Percentiles rank a stretch among this genome's conserved stretches.
Evolutionary conservation across 2,888 invertebrate genomes (phyloP).

Genomic region (Clusia tigrina): DNA sequence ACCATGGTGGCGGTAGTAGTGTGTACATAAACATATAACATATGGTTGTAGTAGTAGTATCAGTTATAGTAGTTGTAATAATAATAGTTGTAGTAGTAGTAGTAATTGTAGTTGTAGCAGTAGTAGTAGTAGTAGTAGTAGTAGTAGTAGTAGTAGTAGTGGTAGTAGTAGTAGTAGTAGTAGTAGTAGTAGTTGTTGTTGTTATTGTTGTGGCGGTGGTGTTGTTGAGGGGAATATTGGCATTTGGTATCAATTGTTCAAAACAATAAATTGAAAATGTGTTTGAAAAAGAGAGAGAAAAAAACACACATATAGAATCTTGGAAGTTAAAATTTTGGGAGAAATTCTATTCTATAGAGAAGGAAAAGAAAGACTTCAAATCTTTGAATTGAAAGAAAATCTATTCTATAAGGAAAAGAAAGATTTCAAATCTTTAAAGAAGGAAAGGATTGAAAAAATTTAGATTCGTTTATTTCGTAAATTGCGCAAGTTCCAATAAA

Average conservation of each 20-base stretch:
- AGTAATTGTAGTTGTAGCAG: neutral
- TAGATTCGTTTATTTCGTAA: slow-evolving; percentile 17
- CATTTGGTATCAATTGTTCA: neutral
- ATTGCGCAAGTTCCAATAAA: neutral
- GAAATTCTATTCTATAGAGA: neutral
- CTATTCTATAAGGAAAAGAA: neutral
- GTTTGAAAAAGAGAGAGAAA: slow-evolving; percentile 1
- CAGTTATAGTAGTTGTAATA: neutral
- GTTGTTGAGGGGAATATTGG: neutral
- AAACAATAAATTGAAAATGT: slow-evolving; percentile 1
- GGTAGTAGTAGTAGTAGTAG: neutral
- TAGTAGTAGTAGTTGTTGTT: neutral
- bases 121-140: neutral
- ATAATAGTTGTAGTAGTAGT: neutral
- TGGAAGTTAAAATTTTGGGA: neutral
- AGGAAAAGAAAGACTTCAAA: neutral
- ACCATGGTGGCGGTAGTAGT: slow-evolving; percentile 18
- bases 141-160: neutral
- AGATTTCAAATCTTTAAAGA: neutral
- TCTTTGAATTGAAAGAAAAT: neutral
- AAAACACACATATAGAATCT: slow-evolving; percentile 7
- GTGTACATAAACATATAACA: slow-evolving; percentile 14
- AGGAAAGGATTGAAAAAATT: slow-evolving; percentile 12
- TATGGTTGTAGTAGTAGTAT: slow-evolving; percentile 17
- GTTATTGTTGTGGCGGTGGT: neutral